These are phyloP conservation scores for Antitype chi DNA, from an alignment of 2,888 invertebrate species.

Conservation along the genomic window DNA sequence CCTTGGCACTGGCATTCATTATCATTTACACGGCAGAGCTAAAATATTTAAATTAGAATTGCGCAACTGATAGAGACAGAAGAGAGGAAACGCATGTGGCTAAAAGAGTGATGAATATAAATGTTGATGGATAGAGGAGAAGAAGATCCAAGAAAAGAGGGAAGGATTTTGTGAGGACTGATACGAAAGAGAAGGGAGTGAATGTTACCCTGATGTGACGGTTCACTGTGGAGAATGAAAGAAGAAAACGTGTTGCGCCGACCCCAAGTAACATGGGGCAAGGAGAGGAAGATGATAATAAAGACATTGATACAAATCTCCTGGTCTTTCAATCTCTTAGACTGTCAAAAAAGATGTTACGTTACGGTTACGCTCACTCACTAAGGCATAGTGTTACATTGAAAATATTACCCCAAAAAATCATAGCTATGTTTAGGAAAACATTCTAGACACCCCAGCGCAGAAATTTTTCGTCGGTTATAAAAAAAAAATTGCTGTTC, in stretches of 20 bases:
- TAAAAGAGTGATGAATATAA: not conserved
- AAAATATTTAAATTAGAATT: conserved; percentile 10
- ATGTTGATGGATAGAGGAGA: not conserved
- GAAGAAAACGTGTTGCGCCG: not conserved
- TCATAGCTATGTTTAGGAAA: no score
- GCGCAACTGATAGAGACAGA: not conserved
- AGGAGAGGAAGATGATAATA: not conserved
- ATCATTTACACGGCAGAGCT: not conserved
- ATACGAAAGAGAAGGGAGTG: not conserved
- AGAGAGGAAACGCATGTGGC: not conserved
- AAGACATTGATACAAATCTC: not conserved
- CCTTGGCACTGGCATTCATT: conserved; percentile 18
- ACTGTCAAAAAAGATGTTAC: no score
- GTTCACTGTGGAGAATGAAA: not conserved
- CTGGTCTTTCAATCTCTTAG: not conserved
- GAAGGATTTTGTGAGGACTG: not conserved
- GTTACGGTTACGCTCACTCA: no score
- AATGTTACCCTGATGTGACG: not conserved
- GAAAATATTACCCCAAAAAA: no score
- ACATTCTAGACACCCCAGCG: no score
- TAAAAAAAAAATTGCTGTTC: no score
- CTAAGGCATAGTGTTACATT: no score
- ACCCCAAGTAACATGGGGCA: not conserved
- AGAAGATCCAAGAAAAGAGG: not conserved
- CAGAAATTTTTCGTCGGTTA: no score